These are phyloP conservation scores for Plectropomus leopardus DNA, from an alignment of 2,113 vertebrate genomes.

Conservation along the genomic window DNA sequence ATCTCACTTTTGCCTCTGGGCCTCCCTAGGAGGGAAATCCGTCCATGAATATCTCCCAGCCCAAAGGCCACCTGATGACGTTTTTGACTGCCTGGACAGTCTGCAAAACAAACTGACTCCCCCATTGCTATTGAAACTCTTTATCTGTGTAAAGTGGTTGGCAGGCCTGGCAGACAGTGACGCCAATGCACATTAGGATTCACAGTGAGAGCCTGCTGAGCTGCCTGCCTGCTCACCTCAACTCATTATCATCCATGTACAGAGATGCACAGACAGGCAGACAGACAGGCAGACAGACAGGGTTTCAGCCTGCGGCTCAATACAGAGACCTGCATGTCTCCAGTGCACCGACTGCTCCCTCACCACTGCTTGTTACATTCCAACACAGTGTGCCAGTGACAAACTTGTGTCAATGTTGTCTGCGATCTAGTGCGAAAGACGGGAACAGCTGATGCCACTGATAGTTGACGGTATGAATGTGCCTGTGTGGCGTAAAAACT, in stretches of 20 bases:
- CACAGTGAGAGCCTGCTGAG: constrained; percentile 9
- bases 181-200: constrained; percentile 20
- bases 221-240: background rate
- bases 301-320: background rate
- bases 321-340: background rate
- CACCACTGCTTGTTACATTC: background rate
- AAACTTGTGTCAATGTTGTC: background rate
- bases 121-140: background rate
- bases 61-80: background rate
- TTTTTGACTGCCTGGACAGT: background rate
- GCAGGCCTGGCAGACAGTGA: constrained; percentile 8
- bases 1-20: background rate
- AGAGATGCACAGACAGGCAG: background rate
- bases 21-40: background rate
- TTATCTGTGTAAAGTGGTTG: background rate
- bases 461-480: background rate
- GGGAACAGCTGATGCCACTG: background rate
- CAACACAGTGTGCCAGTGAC: background rate
- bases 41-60: background rate
- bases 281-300: background rate
- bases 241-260: background rate
- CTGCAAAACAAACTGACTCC: too few species aligned
- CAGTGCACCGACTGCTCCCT: background rate
- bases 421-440: background rate
- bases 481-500: background rate